phyloP scores from a whole-genome alignment of 2,888 invertebrate species.

The Quadriops clusia region DNA sequence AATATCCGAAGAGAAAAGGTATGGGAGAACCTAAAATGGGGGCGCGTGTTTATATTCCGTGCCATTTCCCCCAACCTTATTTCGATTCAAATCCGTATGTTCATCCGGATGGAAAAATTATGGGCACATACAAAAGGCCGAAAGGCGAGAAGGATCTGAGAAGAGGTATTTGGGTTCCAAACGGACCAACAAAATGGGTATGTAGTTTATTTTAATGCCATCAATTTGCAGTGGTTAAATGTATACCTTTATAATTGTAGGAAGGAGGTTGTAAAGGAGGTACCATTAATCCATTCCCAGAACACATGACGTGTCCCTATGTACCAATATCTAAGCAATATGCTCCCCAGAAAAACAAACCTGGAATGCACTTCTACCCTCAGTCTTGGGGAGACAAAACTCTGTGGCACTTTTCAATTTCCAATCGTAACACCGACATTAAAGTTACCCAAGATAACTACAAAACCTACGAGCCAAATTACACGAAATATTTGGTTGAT shows the following conservation, averaged over 20 bases:
- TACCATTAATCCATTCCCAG: slow-evolving; percentile 33
- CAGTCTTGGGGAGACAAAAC: slow-evolving; percentile 17
- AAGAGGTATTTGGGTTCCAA: slow-evolving; percentile 22
- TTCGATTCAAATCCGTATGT: slow-evolving; percentile 35
- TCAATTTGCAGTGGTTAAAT: not conserved
- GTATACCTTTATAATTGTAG: slow-evolving; percentile 15
- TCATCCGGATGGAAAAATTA: slow-evolving; percentile 23
- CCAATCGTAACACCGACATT: slow-evolving; percentile 15
- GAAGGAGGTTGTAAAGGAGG: slow-evolving; percentile 34
- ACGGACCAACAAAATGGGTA: slow-evolving; percentile 31
- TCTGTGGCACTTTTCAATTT: slow-evolving; percentile 13
- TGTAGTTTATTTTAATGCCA: slow-evolving; percentile 1
- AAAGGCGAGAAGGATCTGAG: slow-evolving; percentile 15
- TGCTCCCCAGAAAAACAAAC: slow-evolving; percentile 6
- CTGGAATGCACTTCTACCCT: slow-evolving; percentile 16
- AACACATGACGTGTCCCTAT: slow-evolving; percentile 18
- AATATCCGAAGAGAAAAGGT: slow-evolving; percentile 21
- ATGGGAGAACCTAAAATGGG: slow-evolving; percentile 20
- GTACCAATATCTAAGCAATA: slow-evolving; percentile 6
- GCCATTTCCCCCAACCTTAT: slow-evolving; percentile 26
- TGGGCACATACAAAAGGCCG: slow-evolving; percentile 25
- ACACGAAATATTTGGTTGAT: slow-evolving; percentile 12
- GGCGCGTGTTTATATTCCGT: too few species aligned
- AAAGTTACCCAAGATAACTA: slow-evolving; percentile 16
- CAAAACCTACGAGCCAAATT: slow-evolving; percentile 14